Evolutionary conservation across 2,113 vertebrate genomes (phyloP).

Genomic region (Aegithalos caudatus): DNA sequence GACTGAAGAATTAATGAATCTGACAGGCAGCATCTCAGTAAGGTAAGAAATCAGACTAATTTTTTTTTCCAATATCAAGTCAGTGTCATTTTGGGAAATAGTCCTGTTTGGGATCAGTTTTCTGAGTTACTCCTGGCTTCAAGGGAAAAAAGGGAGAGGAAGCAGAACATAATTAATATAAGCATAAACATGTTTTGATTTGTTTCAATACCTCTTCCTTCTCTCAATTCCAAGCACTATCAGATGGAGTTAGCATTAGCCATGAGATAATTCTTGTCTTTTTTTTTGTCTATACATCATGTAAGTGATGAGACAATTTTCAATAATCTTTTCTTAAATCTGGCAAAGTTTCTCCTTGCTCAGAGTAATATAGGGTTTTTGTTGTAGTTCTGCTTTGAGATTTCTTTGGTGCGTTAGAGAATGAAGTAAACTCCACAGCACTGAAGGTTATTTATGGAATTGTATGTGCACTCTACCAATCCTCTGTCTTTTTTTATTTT

Average conservation of each 20-base stretch:
- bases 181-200: background rate
- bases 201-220: background rate
- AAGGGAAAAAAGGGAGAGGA: background rate
- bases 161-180: background rate
- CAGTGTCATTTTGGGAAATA: background rate
- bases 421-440: background rate
- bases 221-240: background rate
- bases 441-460: background rate
- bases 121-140: background rate
- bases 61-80: background rate
- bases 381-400: background rate
- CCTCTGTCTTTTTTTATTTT: background rate
- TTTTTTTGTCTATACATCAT: background rate
- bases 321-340: background rate
- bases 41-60: background rate
- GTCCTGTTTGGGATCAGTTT: background rate
- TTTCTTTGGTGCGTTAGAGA: background rate
- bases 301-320: background rate
- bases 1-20: slow-evolving; percentile 8
- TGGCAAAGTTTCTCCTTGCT: background rate
- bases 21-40: background rate
- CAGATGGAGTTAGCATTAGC: background rate
- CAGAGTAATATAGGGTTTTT: background rate
- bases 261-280: background rate
- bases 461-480: background rate